Conservation (phyloP, 1,140 invertebrate genomes). For the Formica selysi region DNA sequence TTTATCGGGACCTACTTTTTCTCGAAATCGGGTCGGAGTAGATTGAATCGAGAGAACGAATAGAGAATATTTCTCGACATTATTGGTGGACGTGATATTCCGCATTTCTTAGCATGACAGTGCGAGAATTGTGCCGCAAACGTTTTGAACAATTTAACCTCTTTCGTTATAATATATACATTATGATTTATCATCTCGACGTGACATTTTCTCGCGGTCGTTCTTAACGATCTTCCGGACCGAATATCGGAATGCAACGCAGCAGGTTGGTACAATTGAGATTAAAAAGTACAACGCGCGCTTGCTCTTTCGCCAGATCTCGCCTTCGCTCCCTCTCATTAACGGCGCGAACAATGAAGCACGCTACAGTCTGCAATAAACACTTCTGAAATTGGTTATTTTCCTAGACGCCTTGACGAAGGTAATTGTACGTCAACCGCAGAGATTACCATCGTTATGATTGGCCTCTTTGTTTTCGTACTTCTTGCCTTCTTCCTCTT, state of each 20-base stretch:
- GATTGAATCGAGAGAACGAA: not conserved
- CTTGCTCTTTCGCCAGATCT: conserved; percentile 24
- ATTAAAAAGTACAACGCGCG: conserved; percentile 70
- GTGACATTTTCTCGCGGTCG: conserved; percentile 13
- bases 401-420: conserved; percentile 77
- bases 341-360: conserved; percentile 76
- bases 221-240: not conserved
- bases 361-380: conserved; percentile 77
- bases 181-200: not conserved
- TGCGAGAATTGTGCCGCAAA: not conserved
- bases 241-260: conserved; percentile 9
- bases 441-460: conserved; percentile 83
- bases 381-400: conserved; percentile 83
- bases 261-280: conserved; percentile 68
- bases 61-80: conserved; percentile 13
- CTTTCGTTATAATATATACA: not conserved
- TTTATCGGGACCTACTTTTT: conserved; percentile 44
- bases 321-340: conserved; percentile 69
- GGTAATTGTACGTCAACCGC: conserved; percentile 81
- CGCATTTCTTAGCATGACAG: not conserved
- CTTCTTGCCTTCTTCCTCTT: conserved; percentile 45
- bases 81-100: not conserved
- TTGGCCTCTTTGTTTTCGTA: conserved; percentile 80
- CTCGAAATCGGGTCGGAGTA: conserved; percentile 8
- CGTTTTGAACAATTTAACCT: conserved; percentile 25